A percentile compares a stretch with the other conserved stretches of the same genome.
These are phyloP conservation scores for Diachasmimorpha longicaudata DNA, from an alignment of 1,140 invertebrate genomes.

Conservation along the genomic window DNA sequence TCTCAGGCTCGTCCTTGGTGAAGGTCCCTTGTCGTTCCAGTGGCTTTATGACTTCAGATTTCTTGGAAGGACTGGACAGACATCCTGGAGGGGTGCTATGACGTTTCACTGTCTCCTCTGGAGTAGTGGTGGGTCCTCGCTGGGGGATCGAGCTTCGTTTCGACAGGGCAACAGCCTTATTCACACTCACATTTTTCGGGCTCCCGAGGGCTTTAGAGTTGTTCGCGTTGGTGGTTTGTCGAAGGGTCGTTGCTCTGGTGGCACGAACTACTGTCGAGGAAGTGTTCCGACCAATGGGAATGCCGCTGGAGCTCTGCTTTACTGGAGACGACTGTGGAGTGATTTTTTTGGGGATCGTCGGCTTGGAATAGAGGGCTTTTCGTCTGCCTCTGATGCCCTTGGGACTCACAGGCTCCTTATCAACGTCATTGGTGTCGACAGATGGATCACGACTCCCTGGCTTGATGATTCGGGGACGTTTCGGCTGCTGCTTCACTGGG, in stretches of 20 bases:
- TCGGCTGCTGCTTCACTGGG: slow-evolving; percentile 59
- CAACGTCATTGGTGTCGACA: slow-evolving; percentile 45
- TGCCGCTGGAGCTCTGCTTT: slow-evolving; percentile 45
- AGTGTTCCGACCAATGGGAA: slow-evolving; percentile 55
- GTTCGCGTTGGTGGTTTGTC: slow-evolving; percentile 46
- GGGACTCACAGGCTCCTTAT: slow-evolving; percentile 52
- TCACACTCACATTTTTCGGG: slow-evolving; percentile 22
- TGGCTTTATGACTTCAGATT: slow-evolving; percentile 50
- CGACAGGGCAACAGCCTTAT: slow-evolving; percentile 26
- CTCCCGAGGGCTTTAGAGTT: slow-evolving; percentile 35
- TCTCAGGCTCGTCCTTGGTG: slow-evolving; percentile 76
- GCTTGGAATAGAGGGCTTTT: slow-evolving; percentile 71
- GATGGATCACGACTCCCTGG: slow-evolving; percentile 50
- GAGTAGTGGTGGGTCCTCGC: slow-evolving; percentile 37
- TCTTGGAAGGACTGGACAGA: slow-evolving; percentile 26
- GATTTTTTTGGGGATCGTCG: slow-evolving; percentile 42
- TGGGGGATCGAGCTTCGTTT: slow-evolving; percentile 50
- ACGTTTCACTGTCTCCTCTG: slow-evolving; percentile 44
- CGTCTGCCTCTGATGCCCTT: slow-evolving; percentile 80
- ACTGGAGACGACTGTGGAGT: slow-evolving; percentile 53
- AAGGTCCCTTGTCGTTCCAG: slow-evolving; percentile 86
- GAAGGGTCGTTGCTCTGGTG: slow-evolving; percentile 51
- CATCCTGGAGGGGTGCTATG: slow-evolving; percentile 45
- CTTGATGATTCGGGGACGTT: slow-evolving; percentile 58
- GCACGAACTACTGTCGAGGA: slow-evolving; percentile 54